These are phyloP conservation scores for Ochropleura plecta DNA, from an alignment of 2,888 invertebrate genomes.

Conservation along the genomic window DNA sequence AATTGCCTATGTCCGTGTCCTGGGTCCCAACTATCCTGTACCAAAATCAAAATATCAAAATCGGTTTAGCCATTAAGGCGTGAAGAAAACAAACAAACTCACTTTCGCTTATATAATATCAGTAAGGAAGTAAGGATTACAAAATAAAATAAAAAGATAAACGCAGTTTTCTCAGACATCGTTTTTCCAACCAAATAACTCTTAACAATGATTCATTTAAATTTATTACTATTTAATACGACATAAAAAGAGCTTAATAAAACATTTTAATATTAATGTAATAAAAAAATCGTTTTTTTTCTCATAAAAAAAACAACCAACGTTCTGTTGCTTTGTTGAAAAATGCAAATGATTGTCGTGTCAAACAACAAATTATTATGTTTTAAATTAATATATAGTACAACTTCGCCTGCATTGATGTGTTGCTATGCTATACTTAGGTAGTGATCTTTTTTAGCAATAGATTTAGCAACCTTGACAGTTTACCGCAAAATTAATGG, in stretches of 20 bases:
- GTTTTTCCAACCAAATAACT: background rate
- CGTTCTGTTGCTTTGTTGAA: constrained; percentile 2
- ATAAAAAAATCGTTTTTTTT: background rate
- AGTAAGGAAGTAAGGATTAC: too few species aligned
- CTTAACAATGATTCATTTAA: background rate
- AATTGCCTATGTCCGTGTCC: too few species aligned
- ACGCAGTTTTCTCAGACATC: too few species aligned
- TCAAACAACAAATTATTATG: background rate
- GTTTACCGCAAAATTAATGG: background rate
- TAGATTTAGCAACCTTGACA: background rate
- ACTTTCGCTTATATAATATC: too few species aligned
- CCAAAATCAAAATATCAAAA: too few species aligned
- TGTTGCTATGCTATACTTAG: too few species aligned
- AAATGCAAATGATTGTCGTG: constrained; percentile 15
- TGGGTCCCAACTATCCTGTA: too few species aligned
- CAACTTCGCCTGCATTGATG: too few species aligned
- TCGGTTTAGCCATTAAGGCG: too few species aligned
- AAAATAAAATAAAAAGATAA: too few species aligned
- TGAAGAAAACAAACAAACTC: too few species aligned
- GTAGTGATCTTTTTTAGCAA: constrained; percentile 3
- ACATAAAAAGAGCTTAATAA: background rate
- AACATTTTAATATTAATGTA: background rate
- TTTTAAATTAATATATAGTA: too few species aligned
- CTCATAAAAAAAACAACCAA: background rate
- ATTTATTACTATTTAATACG: constrained; percentile 7